Evolutionary conservation across 2,888 invertebrate species (phyloP).

Genomic region (Trichopria drosophilae): DNA sequence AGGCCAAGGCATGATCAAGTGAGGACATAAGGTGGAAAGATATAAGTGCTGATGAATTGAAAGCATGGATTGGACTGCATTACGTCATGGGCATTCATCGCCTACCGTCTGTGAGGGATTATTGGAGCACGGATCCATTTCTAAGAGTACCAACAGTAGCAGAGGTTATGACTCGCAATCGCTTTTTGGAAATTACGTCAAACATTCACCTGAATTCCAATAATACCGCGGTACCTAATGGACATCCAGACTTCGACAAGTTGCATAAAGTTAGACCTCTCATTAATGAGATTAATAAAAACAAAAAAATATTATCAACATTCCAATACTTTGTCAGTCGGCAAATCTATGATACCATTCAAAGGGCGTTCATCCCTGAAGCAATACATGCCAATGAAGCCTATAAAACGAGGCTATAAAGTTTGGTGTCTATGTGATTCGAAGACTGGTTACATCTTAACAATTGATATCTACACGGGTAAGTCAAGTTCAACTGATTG

Average conservation of each 20-base stretch:
- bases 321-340: conserved; percentile 18
- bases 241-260: conserved; percentile 5
- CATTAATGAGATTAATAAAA: neutral
- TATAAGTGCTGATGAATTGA: conserved; percentile 12
- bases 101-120: conserved; percentile 6
- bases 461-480: conserved; percentile 19
- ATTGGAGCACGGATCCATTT: conserved; percentile 12
- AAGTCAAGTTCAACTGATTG: conserved; percentile 12
- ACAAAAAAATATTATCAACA: neutral
- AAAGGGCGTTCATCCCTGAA: conserved; percentile 17
- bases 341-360: conserved; percentile 27
- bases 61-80: conserved; percentile 6
- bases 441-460: conserved; percentile 20
- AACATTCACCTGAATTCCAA: no score
- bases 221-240: neutral
- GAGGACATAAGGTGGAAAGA: neutral
- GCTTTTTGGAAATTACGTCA: conserved; percentile 1
- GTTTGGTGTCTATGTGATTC: conserved; percentile 26
- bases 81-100: conserved; percentile 13
- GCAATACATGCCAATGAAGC: conserved; percentile 26
- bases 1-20: neutral
- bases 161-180: conserved; percentile 12
- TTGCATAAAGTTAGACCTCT: conserved; percentile 4
- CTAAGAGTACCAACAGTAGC: conserved; percentile 7
- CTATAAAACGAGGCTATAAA: conserved; percentile 23